A percentile compares a stretch with the other conserved stretches of the same genome.
Evolutionary conservation across 2,888 invertebrate genomes (phyloP).

Genomic region (Incurvaria masculella): DNA sequence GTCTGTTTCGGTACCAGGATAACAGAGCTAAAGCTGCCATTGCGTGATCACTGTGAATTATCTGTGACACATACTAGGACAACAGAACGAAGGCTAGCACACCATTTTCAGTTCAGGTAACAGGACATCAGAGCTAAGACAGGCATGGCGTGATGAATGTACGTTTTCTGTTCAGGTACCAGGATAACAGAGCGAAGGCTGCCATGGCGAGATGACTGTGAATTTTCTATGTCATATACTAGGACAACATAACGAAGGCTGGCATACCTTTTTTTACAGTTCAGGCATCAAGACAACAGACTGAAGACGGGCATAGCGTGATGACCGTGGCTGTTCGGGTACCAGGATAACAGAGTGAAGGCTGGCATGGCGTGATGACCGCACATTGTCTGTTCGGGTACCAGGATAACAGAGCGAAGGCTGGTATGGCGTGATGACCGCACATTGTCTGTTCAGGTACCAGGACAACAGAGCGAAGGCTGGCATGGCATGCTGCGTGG

Average conservation of each 20-base stretch:
- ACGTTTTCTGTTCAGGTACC: not conserved
- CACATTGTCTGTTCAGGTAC: slow-evolving; percentile 26
- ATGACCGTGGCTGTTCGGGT: too few species aligned
- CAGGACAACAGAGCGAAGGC: slow-evolving; percentile 38
- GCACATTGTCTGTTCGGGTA: too few species aligned
- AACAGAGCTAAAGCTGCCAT: not conserved
- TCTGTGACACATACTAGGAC: not conserved
- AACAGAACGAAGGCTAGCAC: not conserved
- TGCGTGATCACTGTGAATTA: too few species aligned
- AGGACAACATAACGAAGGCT: not conserved
- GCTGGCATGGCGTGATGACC: too few species aligned
- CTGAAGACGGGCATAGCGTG: not conserved
- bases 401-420: slow-evolving; percentile 22
- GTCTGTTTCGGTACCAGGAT: not conserved
- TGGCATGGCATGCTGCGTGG: slow-evolving; percentile 36
- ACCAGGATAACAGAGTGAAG: not conserved
- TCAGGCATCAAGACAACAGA: not conserved
- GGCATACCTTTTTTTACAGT: not conserved
- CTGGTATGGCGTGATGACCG: too few species aligned
- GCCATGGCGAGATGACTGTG: not conserved
- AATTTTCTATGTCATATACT: not conserved
- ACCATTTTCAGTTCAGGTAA: too few species aligned
- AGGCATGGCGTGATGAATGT: not conserved
- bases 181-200: not conserved
- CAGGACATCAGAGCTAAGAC: slow-evolving; percentile 15